Base-by-base conservation (phyloP, 1,140 invertebrate species). In the Ips nitidus region DNA sequence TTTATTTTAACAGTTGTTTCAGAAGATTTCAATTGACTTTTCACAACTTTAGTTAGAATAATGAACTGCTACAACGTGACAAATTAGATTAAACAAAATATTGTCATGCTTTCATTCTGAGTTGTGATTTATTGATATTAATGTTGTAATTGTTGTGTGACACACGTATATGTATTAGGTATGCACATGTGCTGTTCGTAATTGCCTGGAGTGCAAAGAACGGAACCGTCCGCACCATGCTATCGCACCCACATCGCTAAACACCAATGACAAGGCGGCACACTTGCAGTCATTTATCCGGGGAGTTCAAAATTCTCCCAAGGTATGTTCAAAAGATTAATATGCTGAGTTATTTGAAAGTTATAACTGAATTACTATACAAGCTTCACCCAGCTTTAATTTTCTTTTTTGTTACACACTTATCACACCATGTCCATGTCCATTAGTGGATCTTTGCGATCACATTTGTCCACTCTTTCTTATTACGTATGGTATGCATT, bases 141-240 rank as follows among this genome's bases (percentile, higher is more conserved):
- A 41, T 42, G 63, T 43, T 63, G 60, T 70, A 55, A 70, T 66
- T 67, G 64, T 73, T 65, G 74, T 83, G 80, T 86, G 83, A 72
- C 83, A 22, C 22, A 22, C 22, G 22, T 22, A 8, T 47, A 36
- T 55, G 79, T 86, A 84, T 83, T 86, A 91, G 93, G 94, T 98
- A 76, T 97, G 95, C 86, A 98, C 96, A 80, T 94, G 95, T 85
- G 95, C 97, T 74, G 97, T 99, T 75, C 89, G 96, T 79, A 98
- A 98, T 85, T 98, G 97, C 83, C 88, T 99, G 80, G 97, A 98
- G 86, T 98, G 95, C 84, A 95, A 97, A 85, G 95, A 98, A 83
- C 87, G 95, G 73, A 89, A 89, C 79, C 88, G 93, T 74, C 87
- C 87, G 74, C 87, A 86, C 75, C 76, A 75, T 73, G 75, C 78